phyloP scores from a whole-genome alignment of 53 echinoderm and acorn worm species.

The Paracentrotus lividus region DNA sequence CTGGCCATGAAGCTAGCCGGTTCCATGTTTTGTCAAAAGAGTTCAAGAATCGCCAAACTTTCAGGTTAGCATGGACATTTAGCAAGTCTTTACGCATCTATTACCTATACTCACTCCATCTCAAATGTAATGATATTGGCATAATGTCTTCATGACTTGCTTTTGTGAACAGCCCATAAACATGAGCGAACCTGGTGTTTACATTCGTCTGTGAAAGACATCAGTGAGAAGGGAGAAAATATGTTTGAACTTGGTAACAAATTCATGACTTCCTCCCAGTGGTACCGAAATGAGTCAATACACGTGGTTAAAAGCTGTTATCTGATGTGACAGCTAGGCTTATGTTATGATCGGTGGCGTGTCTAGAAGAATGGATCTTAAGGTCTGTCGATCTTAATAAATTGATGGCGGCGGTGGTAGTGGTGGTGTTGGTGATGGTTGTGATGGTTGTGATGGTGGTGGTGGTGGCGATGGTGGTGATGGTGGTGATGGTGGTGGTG shows the following conservation, averaged over 20 bases:
- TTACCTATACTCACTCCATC: not conserved
- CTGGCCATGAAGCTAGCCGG: not conserved
- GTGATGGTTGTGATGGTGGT: not conserved
- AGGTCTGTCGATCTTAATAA: not conserved
- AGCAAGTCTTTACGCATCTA: not conserved
- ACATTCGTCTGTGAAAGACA: not conserved
- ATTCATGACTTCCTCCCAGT: conserved; percentile 47
- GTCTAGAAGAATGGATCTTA: not conserved
- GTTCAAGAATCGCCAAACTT: not conserved
- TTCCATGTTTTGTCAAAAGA: not conserved
- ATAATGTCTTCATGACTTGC: not conserved
- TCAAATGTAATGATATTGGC: too few species aligned
- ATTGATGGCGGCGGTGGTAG: not conserved
- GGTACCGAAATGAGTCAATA: conserved; percentile 25
- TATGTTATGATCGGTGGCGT: not conserved
- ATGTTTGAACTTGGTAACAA: conserved; percentile 53
- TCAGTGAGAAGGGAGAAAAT: conserved; percentile 3
- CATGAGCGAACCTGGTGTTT: conserved; percentile 9
- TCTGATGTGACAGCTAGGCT: conserved; percentile 31
- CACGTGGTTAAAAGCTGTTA: conserved; percentile 22
- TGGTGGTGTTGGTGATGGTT: not conserved
- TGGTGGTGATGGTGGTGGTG: not conserved
- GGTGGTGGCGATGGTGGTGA: not conserved
- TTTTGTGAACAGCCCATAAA: not conserved
- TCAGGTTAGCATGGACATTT: not conserved